phyloP scores from a whole-genome alignment of 2,797 vertebrate species.

The Gobio occitaniae region DNA sequence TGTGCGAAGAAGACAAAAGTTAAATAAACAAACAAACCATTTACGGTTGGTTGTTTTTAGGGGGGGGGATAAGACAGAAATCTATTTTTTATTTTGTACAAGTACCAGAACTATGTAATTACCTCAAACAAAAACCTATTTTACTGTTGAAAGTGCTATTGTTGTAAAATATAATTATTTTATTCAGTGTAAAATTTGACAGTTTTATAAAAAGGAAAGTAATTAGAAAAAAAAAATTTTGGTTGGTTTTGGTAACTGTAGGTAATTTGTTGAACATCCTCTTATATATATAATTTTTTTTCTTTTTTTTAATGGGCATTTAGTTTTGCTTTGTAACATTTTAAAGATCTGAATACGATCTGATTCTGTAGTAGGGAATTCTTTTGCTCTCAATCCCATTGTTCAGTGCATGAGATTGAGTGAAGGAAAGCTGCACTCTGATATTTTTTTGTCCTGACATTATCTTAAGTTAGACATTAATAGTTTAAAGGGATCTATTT shows the following conservation, averaged over 20 bases:
- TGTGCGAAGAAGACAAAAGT: slow-evolving; percentile 49
- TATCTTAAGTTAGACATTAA: slow-evolving; percentile 46
- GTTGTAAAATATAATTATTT: slow-evolving; percentile 83
- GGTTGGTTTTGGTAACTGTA: slow-evolving; percentile 65
- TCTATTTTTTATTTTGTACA: slow-evolving; percentile 80
- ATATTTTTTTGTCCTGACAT: slow-evolving; percentile 39
- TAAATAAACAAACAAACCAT: slow-evolving; percentile 52
- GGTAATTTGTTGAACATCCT: slow-evolving; percentile 68
- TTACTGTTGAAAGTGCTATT: slow-evolving; percentile 81
- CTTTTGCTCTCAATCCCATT: slow-evolving; percentile 46
- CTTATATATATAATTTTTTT: slow-evolving; percentile 47
- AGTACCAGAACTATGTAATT: slow-evolving; percentile 79
- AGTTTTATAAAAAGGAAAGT: slow-evolving; percentile 75
- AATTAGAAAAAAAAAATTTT: slow-evolving; percentile 50
- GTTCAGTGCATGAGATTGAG: slow-evolving; percentile 41
- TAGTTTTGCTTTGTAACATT: slow-evolving; percentile 60
- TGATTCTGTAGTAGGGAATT: slow-evolving; percentile 47
- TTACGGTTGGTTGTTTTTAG: slow-evolving; percentile 64
- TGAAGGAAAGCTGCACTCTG: slow-evolving; percentile 52
- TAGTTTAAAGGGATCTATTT: slow-evolving; percentile 50
- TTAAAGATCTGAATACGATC: slow-evolving; percentile 38
- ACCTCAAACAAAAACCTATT: slow-evolving; percentile 82
- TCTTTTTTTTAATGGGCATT: slow-evolving; percentile 66
- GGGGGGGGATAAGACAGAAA: slow-evolving; percentile 65
- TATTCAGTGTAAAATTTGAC: slow-evolving; percentile 80